Evolutionary conservation across 1,140 invertebrate species (phyloP), one percentile per base, ranked within the genome.

Genomic region (Sipha flava): DNA sequence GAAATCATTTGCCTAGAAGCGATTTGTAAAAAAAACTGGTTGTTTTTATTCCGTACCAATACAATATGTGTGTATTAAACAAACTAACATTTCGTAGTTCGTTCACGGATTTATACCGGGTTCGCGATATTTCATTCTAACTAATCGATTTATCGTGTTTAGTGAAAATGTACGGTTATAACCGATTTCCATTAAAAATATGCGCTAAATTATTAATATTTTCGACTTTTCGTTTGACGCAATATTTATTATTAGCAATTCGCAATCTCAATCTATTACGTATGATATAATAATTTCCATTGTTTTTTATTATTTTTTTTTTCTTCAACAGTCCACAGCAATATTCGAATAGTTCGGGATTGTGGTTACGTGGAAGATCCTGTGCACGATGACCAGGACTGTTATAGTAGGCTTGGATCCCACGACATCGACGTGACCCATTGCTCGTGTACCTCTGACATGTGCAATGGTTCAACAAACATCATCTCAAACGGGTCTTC

Each of bases 361-460:
- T 94, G 93, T 82, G 92, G 92, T 6, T 94, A 92, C 84, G 85
- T 94, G 23, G 85, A 86, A 26, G 90, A 92, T 80, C 52, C 29
- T 5, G 73, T 1, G 2, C 73, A 77, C 21, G 87, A 88, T 1
- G 85, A 86, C 40, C 85, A 84, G 40, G 90, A 91, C 79, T 94
- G 92, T 83, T 82, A 89, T 45, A 86, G 85, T 81, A 88, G 92
- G 81, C 88, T 88, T 0, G 92, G 93, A 12, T 93, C 91, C 6
- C 91, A 92, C 79, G 91, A 94, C 79, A 89, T 94, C 1, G 88
- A 90, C 62, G 89, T 91, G 54, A 86, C 86, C 3, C 94, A 94
- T 83, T 95, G 93, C 84, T 88, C 91, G 31, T 94, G 93, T 83
- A 90, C 89, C 80, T 88, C 88, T 10, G 90, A 92, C 82, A 86